Percentiles rank a stretch among this genome's conserved stretches.
phyloP scores from a whole-genome alignment of 2,888 invertebrate genomes.

The Cheilosia impressa region DNA sequence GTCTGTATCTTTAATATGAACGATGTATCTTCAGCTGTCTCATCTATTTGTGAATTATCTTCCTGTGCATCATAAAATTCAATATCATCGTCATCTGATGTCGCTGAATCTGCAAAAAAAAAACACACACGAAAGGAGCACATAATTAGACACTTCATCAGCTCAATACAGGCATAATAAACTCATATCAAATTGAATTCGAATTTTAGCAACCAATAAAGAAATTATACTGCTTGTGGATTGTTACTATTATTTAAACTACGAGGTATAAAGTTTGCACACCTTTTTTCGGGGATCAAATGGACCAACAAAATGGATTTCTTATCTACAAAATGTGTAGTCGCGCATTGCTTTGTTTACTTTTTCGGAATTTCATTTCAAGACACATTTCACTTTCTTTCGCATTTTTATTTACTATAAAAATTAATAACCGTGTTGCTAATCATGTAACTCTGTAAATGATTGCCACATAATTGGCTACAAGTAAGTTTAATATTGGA shows the following conservation, averaged over 20 bases:
- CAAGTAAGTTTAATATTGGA: background rate
- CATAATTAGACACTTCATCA: constrained; percentile 8
- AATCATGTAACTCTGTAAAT: background rate
- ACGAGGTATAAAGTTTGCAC: background rate
- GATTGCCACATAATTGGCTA: background rate
- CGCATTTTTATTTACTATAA: background rate
- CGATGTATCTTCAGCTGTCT: constrained; percentile 83
- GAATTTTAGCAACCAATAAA: background rate
- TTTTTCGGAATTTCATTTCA: constrained; percentile 33
- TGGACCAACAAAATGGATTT: background rate
- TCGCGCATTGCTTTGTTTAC: constrained; percentile 34
- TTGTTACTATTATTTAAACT: background rate
- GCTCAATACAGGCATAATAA: background rate
- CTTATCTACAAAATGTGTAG: constrained; percentile 35
- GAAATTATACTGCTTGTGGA: background rate
- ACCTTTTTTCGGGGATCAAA: background rate
- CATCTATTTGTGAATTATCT: constrained; percentile 80
- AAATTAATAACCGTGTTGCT: background rate
- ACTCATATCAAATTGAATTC: background rate
- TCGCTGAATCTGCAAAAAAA: constrained; percentile 78
- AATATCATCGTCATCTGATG: constrained; percentile 89
- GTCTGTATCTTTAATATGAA: constrained; percentile 88
- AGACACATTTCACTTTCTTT: background rate
- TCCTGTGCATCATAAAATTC: constrained; percentile 90
- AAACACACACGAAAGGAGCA: constrained; percentile 20